phyloP scores from a whole-genome alignment of 2,888 invertebrate species.

The Geophilus truncorum region DNA sequence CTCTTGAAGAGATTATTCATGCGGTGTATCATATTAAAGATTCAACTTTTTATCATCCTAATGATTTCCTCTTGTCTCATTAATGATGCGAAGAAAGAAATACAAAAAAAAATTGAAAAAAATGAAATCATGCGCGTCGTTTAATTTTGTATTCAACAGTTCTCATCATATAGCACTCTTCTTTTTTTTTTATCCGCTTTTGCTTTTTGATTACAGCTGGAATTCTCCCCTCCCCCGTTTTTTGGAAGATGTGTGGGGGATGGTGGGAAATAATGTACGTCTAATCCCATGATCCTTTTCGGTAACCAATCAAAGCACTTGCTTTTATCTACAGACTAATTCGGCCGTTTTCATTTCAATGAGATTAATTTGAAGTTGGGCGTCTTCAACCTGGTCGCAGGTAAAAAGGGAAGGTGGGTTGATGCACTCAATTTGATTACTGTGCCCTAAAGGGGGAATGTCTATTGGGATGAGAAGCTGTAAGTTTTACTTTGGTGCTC shows the following conservation, averaged over 20 bases:
- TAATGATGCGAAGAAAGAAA: background rate
- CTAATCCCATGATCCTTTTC: slow-evolving; percentile 27
- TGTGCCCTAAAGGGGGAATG: background rate
- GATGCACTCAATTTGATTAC: slow-evolving; percentile 27
- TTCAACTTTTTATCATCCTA: background rate
- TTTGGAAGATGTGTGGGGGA: no score
- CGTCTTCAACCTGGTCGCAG: slow-evolving; percentile 21
- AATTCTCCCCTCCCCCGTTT: background rate
- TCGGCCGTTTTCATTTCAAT: slow-evolving; percentile 25
- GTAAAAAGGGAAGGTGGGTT: slow-evolving; percentile 13
- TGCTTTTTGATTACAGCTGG: slow-evolving; percentile 1
- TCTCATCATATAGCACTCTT: background rate
- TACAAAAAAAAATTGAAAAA: background rate
- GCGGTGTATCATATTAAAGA: background rate
- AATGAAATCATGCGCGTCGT: background rate
- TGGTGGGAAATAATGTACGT: background rate
- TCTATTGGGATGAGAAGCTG: slow-evolving; percentile 12
- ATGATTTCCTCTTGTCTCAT: slow-evolving; percentile 9
- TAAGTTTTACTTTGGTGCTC: background rate
- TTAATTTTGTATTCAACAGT: background rate
- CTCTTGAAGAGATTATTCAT: background rate
- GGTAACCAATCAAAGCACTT: slow-evolving; percentile 20
- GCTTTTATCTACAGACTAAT: slow-evolving; percentile 21
- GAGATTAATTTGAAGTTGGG: slow-evolving; percentile 24
- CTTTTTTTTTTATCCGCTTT: background rate